These are phyloP conservation scores for Drosophila ambigua DNA, from an alignment of 1,140 invertebrate species.

Conservation along the genomic window DNA sequence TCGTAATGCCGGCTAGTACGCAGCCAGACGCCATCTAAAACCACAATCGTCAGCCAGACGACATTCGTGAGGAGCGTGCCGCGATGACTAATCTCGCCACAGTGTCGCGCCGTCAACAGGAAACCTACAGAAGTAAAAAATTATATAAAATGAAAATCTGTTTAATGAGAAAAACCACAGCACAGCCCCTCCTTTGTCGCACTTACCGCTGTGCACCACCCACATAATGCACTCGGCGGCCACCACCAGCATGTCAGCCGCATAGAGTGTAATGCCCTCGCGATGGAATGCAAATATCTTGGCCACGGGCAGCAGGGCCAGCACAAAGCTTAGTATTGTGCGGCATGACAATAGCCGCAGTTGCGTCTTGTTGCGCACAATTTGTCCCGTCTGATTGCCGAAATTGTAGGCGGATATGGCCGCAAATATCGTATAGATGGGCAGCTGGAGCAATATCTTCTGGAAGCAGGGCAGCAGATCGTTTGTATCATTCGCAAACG, in stretches of 20 bases:
- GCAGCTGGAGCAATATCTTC: slow-evolving; percentile 89
- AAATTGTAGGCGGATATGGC: slow-evolving; percentile 90
- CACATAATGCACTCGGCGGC: slow-evolving; percentile 89
- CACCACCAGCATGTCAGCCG: slow-evolving; percentile 89
- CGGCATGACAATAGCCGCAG: slow-evolving; percentile 87
- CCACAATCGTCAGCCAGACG: slow-evolving; percentile 87
- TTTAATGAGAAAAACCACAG: slow-evolving; percentile 9
- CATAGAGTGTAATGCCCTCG: slow-evolving; percentile 84
- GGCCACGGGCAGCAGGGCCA: slow-evolving; percentile 88
- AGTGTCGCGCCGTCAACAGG: slow-evolving; percentile 87
- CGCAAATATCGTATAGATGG: slow-evolving; percentile 88
- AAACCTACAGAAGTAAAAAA: slow-evolving; percentile 84
- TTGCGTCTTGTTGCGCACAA: slow-evolving; percentile 86
- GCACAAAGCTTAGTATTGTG: slow-evolving; percentile 86
- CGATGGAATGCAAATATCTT: slow-evolving; percentile 87
- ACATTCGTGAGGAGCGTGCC: slow-evolving; percentile 89
- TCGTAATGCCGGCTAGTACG: slow-evolving; percentile 84
- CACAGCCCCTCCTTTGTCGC: not conserved
- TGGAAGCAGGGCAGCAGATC: slow-evolving; percentile 93
- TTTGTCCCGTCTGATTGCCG: slow-evolving; percentile 87
- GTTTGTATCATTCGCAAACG: slow-evolving; percentile 87
- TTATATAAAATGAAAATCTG: not conserved
- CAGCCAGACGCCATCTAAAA: slow-evolving; percentile 86
- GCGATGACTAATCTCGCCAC: slow-evolving; percentile 87
- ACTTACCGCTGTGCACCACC: slow-evolving; percentile 89